phyloP scores from a whole-genome alignment of 2,888 invertebrate species.

The Noctua pronuba region DNA sequence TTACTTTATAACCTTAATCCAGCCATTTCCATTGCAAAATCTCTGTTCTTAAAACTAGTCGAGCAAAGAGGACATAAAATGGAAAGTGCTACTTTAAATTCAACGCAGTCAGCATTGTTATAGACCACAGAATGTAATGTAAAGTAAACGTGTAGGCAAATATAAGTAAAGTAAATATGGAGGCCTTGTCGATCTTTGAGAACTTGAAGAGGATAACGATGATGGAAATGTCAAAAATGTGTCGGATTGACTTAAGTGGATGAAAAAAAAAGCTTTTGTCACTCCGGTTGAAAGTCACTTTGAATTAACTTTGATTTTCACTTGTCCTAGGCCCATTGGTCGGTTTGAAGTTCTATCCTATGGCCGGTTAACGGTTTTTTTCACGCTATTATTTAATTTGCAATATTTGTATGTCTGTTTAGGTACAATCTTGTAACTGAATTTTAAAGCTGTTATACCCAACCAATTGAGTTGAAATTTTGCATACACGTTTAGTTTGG shows the following conservation, averaged over 20 bases:
- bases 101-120: constrained; percentile 48
- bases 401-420: neutral
- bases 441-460: neutral
- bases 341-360: neutral
- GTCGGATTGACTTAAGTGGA: neutral
- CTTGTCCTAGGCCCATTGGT: neutral
- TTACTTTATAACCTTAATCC: constrained; percentile 29
- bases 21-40: constrained; percentile 36
- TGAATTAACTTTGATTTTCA: neutral
- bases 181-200: neutral
- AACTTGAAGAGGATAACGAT: neutral
- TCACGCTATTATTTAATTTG: neutral
- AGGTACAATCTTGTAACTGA: neutral
- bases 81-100: constrained; percentile 47
- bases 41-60: constrained; percentile 43
- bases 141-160: constrained; percentile 45
- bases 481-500: neutral
- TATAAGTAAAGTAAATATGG: constrained; percentile 34
- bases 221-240: neutral
- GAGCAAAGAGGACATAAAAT: constrained; percentile 31
- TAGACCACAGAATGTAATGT: constrained; percentile 35
- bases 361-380: neutral
- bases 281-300: neutral
- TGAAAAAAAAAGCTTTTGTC: neutral
- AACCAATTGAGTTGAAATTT: neutral